Evolutionary conservation across 2,888 invertebrate species (phyloP), one percentile per base, ranked within the genome.

Genomic region (Lochmaea crataegi): DNA sequence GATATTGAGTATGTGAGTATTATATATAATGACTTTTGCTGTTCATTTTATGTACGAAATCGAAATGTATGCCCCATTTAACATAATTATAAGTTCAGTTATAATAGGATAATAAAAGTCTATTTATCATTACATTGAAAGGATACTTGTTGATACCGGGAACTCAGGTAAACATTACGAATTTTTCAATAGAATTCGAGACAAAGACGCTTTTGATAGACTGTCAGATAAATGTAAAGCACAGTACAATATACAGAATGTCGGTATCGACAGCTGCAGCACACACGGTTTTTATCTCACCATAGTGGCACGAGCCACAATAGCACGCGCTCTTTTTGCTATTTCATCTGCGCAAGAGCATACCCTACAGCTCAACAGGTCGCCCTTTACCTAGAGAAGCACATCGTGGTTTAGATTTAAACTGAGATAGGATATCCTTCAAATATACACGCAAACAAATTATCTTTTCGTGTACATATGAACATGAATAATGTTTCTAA

Each of bases 171-270:
- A 76, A 76, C 70, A 76, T 69, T 67, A 68, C 68, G 72, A 73
- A 73, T 75, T 75, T 76, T 76, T 76, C 72, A 72, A 75, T 76
- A 73, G 75, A 73, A 75, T 48, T 63, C 72, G 60, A 75, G 78
- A 80, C 79, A 80, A 80, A 76, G 74, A 69, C 60, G 69, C 77
- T 77, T 78, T 80, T 79, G 74, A 80, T 75, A 72, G 72, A 76
- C 76, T 78, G 79, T 77, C 78, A 79, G 79, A 79, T 80, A 75
- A 79, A 76, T 69, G 73, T 73, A 78, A 80, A 77, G 77, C 76
- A 79, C 76, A 76, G 75, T 77, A 76, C 77, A 78, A 76, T 77
- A 74, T 65, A 74, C 72, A 76, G 70, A 76, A 76, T 75, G 76
- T 76, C 72, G 75, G 73, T 73, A 78, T 79, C 79, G 78, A 78